Base-by-base conservation (phyloP, 2,113 vertebrate genomes). In the Syrmaticus mikado region DNA sequence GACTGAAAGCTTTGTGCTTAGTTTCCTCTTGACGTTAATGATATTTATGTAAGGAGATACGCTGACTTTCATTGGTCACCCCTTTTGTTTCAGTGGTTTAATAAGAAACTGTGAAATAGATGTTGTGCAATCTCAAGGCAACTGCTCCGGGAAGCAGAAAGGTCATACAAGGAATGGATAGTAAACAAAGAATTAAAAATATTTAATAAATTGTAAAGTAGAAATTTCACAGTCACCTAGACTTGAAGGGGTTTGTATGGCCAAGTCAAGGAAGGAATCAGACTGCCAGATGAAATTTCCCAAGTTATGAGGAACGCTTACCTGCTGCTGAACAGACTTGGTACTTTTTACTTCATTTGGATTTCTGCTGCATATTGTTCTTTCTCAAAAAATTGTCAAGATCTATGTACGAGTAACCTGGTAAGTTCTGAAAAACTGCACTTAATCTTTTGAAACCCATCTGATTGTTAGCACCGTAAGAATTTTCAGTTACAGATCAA, bases 41-140 rank as follows among this genome's bases (percentile, higher is more conserved):
- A 82, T 25, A 43, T 88, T 94, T 93, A 95, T 78, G 60, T 87
- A 88, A 88, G 82, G 64, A 38, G 60, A 57, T 75, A 94, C 13
- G 10, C 71, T 52, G 73, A 8, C 66, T 96, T 92, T 90, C 81
- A 91, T 90, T 94, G 71, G 90, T 20, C 70, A 41, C 4, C 48
- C 67, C 79, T 60, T 95, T 94, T 96, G 85, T 82, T 94, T 94
- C 87, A 91, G 65, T 61, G 58, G 92, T 76, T 95, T 90, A 84
- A 97, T 95, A 95, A 95, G 94, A 96, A 97, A 87, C 79, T 93
- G 70, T 92, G 74, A 95, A 96, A 93, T 61, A 82, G 75, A 53
- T n/a, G 38, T 93, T 94, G 74, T 43, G 30, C 71, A 93, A 97
- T 25, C 72, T 66, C 82, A 68, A 78, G 73, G 64, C 34, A 75